phyloP scores from a whole-genome alignment of 2,888 invertebrate species.

The Torymus texanus region DNA sequence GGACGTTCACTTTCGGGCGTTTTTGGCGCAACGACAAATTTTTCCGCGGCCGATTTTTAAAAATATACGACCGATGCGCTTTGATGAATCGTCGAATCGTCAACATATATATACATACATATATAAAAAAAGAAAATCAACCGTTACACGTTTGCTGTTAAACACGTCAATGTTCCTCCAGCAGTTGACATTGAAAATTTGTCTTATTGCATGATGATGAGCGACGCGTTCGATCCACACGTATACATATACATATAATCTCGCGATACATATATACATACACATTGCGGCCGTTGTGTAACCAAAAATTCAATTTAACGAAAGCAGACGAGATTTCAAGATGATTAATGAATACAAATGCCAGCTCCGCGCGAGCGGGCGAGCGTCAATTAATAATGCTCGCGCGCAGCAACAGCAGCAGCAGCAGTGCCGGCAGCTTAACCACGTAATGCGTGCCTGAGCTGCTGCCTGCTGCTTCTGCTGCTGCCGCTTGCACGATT shows the following conservation, averaged over 20 bases:
- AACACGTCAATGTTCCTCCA: too few species aligned
- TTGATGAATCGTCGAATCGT: conserved; percentile 67
- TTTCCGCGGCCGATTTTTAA: conserved; percentile 66
- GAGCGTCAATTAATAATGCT: conserved; percentile 2
- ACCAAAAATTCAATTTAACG: conserved; percentile 22
- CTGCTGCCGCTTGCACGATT: not conserved
- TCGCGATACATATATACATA: not conserved
- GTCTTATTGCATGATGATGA: too few species aligned
- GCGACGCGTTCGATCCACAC: too few species aligned
- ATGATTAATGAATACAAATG: conserved; percentile 16
- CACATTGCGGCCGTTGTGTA: not conserved
- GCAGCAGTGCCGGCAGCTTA: too few species aligned
- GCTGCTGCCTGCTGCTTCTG: too few species aligned
- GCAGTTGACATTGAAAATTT: too few species aligned
- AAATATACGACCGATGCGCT: conserved; percentile 66
- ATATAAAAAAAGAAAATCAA: too few species aligned
- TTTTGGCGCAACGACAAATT: conserved; percentile 73
- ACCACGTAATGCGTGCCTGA: too few species aligned
- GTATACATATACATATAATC: too few species aligned
- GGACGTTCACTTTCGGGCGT: conserved; percentile 68
- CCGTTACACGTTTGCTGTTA: too few species aligned
- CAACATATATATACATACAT: too few species aligned
- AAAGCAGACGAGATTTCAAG: not conserved
- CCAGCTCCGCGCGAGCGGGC: not conserved
- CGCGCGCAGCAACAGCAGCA: not conserved